These are phyloP conservation scores for Procambarus clarkii DNA, from an alignment of 1,140 invertebrate genomes.

Conservation along the genomic window DNA sequence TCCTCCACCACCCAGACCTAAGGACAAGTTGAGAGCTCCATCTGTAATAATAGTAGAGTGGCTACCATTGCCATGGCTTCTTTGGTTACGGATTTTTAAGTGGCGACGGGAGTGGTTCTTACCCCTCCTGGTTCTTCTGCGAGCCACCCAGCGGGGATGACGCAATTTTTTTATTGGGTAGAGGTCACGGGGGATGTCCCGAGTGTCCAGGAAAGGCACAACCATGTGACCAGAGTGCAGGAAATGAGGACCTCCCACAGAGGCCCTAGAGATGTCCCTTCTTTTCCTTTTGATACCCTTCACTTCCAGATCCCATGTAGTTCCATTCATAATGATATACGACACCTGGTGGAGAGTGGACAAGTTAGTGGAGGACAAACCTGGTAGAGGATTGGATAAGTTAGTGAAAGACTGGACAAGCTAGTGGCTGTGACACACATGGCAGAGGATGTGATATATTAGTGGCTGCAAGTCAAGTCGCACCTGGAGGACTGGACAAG, in stretches of 20 bases:
- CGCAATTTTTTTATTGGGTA: background rate
- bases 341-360: conserved; percentile 54
- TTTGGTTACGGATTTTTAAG: background rate
- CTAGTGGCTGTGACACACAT: too few species aligned
- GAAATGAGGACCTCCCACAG: conserved; percentile 1
- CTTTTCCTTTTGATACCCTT: conserved; percentile 50
- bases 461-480: too few species aligned
- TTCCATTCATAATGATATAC: conserved; percentile 62
- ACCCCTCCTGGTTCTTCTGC: conserved; percentile 22
- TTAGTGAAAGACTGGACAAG: too few species aligned
- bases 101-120: background rate
- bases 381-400: background rate
- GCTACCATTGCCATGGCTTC: background rate
- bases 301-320: conserved; percentile 63
- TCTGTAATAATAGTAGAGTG: background rate
- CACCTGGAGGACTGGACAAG: too few species aligned
- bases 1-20: background rate
- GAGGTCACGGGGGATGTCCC: conserved; percentile 29
- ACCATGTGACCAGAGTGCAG: conserved; percentile 17
- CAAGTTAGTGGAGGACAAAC: background rate
- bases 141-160: background rate
- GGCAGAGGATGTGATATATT: too few species aligned
- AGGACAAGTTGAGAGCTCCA: background rate
- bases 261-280: conserved; percentile 10
- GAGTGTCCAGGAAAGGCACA: conserved; percentile 62